Evolutionary conservation across 2,888 invertebrate genomes (phyloP).

Genomic region (Diploptera punctata): DNA sequence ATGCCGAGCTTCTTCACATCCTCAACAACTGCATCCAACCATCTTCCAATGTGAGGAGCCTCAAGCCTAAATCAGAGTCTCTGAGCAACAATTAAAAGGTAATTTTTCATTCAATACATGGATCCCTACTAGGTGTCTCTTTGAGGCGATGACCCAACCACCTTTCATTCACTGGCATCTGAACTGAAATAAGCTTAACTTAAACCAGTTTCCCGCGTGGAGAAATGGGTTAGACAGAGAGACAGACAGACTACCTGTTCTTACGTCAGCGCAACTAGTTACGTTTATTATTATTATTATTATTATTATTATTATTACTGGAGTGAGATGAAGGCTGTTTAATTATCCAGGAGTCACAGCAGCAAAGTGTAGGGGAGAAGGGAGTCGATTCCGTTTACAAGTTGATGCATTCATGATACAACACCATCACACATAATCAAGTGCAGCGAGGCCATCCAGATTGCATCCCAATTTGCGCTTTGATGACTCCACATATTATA

Average conservation of each 20-base stretch:
- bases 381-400: constrained; percentile 22
- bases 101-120: too few relatives aligned
- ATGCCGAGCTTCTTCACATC: too few relatives aligned
- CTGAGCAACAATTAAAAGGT: too few relatives aligned
- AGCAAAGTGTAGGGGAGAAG: background rate
- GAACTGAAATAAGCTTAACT: too few relatives aligned
- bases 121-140: too few relatives aligned
- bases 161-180: too few relatives aligned
- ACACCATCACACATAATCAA: background rate
- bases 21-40: too few relatives aligned
- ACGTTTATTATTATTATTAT: background rate
- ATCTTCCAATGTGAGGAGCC: too few relatives aligned
- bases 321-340: constrained; percentile 11
- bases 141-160: too few relatives aligned
- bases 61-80: too few relatives aligned
- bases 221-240: too few relatives aligned
- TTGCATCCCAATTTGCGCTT: constrained; percentile 20
- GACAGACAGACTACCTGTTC: background rate
- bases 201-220: too few relatives aligned
- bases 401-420: constrained; percentile 25
- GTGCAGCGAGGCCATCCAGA: background rate
- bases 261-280: background rate
- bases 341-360: background rate
- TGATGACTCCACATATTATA: constrained; percentile 16
- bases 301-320: background rate